phyloP scores from a whole-genome alignment of 2,113 vertebrate species.

The Rafetus swinhoei region DNA sequence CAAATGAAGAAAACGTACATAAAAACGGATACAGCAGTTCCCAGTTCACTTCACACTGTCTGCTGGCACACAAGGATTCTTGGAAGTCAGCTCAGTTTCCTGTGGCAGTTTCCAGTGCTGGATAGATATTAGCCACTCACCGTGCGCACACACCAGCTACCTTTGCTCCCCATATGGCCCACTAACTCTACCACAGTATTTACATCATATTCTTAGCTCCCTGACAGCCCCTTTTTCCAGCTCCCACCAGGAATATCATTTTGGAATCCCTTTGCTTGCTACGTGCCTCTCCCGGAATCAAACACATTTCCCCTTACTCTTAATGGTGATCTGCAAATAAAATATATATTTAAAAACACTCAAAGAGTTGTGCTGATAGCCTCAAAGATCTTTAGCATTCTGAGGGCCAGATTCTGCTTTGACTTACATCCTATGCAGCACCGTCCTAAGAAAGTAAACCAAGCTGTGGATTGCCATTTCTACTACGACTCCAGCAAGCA shows the following conservation, averaged over 20 bases:
- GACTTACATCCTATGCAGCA: background rate
- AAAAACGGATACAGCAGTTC: slow-evolving; percentile 35
- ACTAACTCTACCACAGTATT: background rate
- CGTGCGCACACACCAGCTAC: slow-evolving; percentile 2
- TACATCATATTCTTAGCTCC: background rate
- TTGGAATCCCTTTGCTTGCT: background rate
- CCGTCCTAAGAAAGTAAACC: background rate
- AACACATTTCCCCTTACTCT: background rate
- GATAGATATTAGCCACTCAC: background rate
- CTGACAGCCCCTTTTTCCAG: background rate
- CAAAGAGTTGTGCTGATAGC: background rate
- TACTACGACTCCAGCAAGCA: background rate
- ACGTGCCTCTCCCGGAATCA: background rate
- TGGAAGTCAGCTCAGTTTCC: slow-evolving; percentile 51
- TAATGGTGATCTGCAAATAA: background rate
- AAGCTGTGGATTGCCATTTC: background rate
- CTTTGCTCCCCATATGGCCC: slow-evolving; percentile 12
- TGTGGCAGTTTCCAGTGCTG: background rate
- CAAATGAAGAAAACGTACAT: slow-evolving; percentile 57
- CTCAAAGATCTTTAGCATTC: background rate
- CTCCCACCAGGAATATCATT: background rate
- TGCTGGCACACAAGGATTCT: slow-evolving; percentile 32
- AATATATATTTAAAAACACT: background rate
- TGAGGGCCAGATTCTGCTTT: background rate
- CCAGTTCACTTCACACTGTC: slow-evolving; percentile 11